Evolutionary conservation across 1,140 invertebrate genomes (phyloP), one percentile per base, ranked within the genome.

Genomic region (Dinoponera quadriceps): DNA sequence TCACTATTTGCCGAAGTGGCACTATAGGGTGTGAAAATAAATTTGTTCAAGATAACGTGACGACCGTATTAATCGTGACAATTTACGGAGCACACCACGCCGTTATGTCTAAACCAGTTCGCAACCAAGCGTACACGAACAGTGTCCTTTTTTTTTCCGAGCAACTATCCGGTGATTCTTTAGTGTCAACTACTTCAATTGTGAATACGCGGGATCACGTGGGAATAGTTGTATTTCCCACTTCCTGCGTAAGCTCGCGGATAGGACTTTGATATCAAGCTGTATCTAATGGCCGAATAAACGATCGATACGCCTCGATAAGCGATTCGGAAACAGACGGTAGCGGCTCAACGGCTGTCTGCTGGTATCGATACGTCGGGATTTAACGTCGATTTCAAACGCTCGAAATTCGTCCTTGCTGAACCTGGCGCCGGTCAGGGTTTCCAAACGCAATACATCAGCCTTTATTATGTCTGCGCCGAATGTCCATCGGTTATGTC

Each of bases 231-330:
- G 18, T 73, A 57, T 60, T 44, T 44, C 29, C 38, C 51, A 38
- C 16, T 20, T 13, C 3, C 16, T 2, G 44, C 18, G 48, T 18
- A 80, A 69, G 4, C 27, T 78, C n/a, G 11, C 33, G 16, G 33
- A 66, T 51, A 73, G n/a, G 29, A 22, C 33, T 62, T 74, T 48
- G 82, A 80, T 85, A 80, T 82, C 81, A 85, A 9, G 9, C 65
- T 55, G 80, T 88, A 87, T 87, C 83, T 88, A 90, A 89, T 88
- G 75, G 87, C 27, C 65, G 84, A 89, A 88, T 88, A 88, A 90
- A 91, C 83, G 85, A 86, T 68, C 85, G 80, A 88, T 88, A 60
- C 44, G 66, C 49, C 60, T 75, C 85, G 83, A 87, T 84, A 83
- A 68, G 82, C 83, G 69, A 89, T 83, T 88, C 84, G 89, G 75